Percentiles rank a stretch among this genome's conserved stretches.
Conservation (phyloP, 2,113 vertebrate genomes). For the Dascyllus trimaculatus region DNA sequence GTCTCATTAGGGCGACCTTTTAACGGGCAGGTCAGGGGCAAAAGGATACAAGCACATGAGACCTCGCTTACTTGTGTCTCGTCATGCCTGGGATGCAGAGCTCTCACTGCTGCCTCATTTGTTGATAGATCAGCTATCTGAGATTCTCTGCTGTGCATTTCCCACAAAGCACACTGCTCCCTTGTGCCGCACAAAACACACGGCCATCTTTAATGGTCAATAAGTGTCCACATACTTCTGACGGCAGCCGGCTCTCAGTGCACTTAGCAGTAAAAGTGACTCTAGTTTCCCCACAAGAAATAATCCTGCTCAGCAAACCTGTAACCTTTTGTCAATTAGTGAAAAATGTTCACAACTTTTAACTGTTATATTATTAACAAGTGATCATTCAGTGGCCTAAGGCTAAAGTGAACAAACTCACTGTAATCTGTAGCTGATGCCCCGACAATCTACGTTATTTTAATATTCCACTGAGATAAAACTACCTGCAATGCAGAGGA, state of each 20-base stretch:
- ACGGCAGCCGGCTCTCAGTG: slow-evolving; percentile 16
- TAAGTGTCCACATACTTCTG: slow-evolving; percentile 21
- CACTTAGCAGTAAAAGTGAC: slow-evolving; percentile 16
- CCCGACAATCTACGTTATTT: slow-evolving; percentile 2
- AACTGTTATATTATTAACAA: background rate
- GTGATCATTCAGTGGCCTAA: background rate
- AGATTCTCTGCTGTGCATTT: slow-evolving; percentile 89
- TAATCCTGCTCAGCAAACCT: background rate
- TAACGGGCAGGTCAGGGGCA: slow-evolving; percentile 57
- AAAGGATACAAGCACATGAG: slow-evolving; percentile 53
- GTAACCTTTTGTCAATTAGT: background rate
- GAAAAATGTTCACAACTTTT: slow-evolving; percentile 11
- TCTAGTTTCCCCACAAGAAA: slow-evolving; percentile 13
- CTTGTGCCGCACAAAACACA: slow-evolving; percentile 22
- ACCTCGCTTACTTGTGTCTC: slow-evolving; percentile 38
- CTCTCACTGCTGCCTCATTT: slow-evolving; percentile 75
- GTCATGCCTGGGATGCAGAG: slow-evolving; percentile 54
- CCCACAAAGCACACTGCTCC: slow-evolving; percentile 84
- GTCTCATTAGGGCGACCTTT: slow-evolving; percentile 73
- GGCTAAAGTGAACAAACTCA: background rate
- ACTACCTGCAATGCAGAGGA: slow-evolving; percentile 68
- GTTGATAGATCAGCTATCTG: slow-evolving; percentile 89
- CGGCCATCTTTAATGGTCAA: slow-evolving; percentile 27
- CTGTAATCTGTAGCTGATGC: background rate
- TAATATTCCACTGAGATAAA: slow-evolving; percentile 33